Evolutionary conservation across 2,113 vertebrate species (phyloP).

Genomic region (Xiphophorus maculatus): DNA sequence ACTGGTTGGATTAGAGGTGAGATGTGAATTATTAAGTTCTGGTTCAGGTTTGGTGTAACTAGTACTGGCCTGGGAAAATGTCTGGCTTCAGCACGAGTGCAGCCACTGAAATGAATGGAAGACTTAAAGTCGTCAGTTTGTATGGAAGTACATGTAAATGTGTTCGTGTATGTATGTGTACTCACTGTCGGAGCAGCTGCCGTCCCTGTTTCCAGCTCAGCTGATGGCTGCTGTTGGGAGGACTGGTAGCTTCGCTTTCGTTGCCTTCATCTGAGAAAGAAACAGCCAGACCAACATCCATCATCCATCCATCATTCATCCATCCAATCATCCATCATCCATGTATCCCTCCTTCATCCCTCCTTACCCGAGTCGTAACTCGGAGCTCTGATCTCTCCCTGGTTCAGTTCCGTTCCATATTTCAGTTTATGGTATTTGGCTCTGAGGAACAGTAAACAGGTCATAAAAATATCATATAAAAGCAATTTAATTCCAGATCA

Average conservation of each 20-base stretch:
- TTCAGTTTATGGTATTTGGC: constrained; percentile 68
- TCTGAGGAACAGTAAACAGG: constrained; percentile 36
- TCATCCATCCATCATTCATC: background rate
- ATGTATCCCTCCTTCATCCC: background rate
- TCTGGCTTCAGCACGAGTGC: too few species aligned
- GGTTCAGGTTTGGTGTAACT: too few species aligned
- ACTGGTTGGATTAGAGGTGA: too few species aligned
- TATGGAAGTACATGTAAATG: too few species aligned
- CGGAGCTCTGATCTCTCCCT: constrained; percentile 63
- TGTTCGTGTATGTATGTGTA: constrained; percentile 26
- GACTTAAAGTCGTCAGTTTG: too few species aligned
- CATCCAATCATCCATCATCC: background rate
- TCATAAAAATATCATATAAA: background rate
- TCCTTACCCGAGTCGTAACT: constrained; percentile 68
- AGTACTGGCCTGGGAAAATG: too few species aligned
- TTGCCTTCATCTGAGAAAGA: constrained; percentile 87
- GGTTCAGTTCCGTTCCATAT: constrained; percentile 66
- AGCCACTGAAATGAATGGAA: too few species aligned
- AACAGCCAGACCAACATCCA: background rate
- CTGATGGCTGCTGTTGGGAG: constrained; percentile 88
- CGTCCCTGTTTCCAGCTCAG: constrained; percentile 96
- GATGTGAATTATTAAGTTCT: too few species aligned
- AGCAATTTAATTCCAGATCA: too few species aligned
- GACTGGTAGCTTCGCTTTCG: constrained; percentile 88
- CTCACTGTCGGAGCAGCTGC: constrained; percentile 95